Conservation (phyloP, 2,113 vertebrate species). For the Actinemys pallida region DNA sequence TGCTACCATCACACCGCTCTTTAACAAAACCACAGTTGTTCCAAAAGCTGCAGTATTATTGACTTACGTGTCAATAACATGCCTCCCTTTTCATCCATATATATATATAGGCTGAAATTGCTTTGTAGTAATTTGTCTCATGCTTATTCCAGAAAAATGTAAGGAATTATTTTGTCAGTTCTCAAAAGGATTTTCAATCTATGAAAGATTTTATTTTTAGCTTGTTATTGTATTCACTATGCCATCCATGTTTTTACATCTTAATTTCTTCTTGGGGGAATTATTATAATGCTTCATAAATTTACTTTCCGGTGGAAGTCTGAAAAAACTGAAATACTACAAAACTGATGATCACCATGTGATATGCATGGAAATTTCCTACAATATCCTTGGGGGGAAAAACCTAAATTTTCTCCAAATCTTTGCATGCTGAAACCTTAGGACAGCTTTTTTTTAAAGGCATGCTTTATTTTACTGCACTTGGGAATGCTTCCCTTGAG, state of each 20-base stretch:
- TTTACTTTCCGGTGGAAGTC: neutral
- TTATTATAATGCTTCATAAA: neutral
- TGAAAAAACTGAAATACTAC: neutral
- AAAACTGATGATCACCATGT: neutral
- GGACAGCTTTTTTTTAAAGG: neutral
- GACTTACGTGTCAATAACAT: neutral
- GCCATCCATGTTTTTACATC: neutral
- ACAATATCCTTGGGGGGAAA: neutral
- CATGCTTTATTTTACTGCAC: neutral
- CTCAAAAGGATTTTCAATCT: neutral
- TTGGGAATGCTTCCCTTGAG: neutral
- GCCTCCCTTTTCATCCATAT: neutral
- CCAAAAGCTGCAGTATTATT: neutral
- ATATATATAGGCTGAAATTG: neutral
- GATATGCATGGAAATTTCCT: neutral
- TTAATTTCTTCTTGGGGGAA: neutral
- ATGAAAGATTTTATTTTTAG: neutral
- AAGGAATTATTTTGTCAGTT: neutral
- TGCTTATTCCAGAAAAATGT: neutral
- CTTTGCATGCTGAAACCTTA: neutral
- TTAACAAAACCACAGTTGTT: neutral
- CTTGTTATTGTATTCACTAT: neutral
- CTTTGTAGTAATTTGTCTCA: neutral
- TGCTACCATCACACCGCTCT: too few relatives aligned
- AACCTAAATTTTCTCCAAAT: too few relatives aligned